phyloP scores from a whole-genome alignment of 2,113 vertebrate genomes.

The Podarcis cretensis region DNA sequence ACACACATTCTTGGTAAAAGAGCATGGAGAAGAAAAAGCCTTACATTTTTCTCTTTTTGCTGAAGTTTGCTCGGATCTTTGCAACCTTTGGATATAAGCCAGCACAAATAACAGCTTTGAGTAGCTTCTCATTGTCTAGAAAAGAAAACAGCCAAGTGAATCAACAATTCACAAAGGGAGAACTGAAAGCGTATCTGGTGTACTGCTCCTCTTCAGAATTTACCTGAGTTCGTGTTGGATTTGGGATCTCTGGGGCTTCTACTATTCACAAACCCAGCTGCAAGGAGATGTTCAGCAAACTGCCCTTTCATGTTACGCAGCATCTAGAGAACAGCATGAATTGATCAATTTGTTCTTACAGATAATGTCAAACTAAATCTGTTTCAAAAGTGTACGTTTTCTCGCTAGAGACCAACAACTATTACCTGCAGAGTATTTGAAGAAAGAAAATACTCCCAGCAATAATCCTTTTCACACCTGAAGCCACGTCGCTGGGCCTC shows the following conservation, averaged over 20 bases:
- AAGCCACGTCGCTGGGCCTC: constrained; percentile 85
- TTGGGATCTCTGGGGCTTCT: constrained; percentile 88
- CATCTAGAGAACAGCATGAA: constrained; percentile 82
- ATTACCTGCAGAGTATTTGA: constrained; percentile 93
- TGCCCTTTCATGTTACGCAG: constrained; percentile 97
- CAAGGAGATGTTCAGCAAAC: constrained; percentile 94
- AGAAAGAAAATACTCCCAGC: constrained; percentile 98
- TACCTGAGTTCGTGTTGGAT: constrained; percentile 96
- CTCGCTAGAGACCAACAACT: not conserved
- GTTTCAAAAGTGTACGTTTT: not conserved
- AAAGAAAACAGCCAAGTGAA: constrained; percentile 26
- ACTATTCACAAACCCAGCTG: constrained; percentile 91
- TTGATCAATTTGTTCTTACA: not conserved
- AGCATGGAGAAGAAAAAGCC: constrained; percentile 49
- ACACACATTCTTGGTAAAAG: not conserved
- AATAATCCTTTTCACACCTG: constrained; percentile 90
- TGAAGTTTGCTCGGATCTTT: constrained; percentile 88
- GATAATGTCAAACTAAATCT: not conserved
- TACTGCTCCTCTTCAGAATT: not conserved
- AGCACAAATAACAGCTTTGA: constrained; percentile 97
- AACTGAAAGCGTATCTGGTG: not conserved
- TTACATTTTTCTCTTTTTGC: constrained; percentile 93
- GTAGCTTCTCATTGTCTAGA: constrained; percentile 94
- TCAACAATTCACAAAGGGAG: not conserved
- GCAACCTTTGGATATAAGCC: constrained; percentile 98